Evolutionary conservation across 2,113 vertebrate genomes (phyloP).

Genomic region (Theropithecus gelada): DNA sequence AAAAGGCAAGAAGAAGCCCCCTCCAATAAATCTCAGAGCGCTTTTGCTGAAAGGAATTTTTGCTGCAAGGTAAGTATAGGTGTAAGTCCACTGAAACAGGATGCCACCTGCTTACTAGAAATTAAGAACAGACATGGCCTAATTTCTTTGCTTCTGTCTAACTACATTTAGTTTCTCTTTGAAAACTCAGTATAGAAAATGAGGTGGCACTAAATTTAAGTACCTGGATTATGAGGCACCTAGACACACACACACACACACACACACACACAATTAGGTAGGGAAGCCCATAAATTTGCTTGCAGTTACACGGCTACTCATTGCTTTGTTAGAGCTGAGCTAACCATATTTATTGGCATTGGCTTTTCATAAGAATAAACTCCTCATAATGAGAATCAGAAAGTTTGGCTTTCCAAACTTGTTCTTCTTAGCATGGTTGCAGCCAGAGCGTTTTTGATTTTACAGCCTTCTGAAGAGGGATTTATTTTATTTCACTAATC

Average conservation of each 20-base stretch:
- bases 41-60: neutral
- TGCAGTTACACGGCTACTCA: neutral
- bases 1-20: neutral
- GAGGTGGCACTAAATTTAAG: neutral
- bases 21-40: neutral
- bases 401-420: neutral
- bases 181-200: conserved; percentile 13
- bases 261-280: neutral
- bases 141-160: conserved; percentile 17
- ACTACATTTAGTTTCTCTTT: neutral
- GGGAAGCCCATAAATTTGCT: neutral
- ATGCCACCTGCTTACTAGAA: neutral
- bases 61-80: neutral
- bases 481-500: conserved; percentile 7
- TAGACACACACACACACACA: neutral
- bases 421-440: neutral
- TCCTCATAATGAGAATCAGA: neutral
- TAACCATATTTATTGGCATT: neutral
- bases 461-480: neutral
- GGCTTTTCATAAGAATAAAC: conserved; percentile 10
- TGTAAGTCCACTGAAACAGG: neutral
- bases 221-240: neutral
- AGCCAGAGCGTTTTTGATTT: neutral
- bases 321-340: neutral
- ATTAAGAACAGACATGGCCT: neutral